Conservation (phyloP, 2,888 invertebrate genomes). For the Euplexia lucipara region DNA sequence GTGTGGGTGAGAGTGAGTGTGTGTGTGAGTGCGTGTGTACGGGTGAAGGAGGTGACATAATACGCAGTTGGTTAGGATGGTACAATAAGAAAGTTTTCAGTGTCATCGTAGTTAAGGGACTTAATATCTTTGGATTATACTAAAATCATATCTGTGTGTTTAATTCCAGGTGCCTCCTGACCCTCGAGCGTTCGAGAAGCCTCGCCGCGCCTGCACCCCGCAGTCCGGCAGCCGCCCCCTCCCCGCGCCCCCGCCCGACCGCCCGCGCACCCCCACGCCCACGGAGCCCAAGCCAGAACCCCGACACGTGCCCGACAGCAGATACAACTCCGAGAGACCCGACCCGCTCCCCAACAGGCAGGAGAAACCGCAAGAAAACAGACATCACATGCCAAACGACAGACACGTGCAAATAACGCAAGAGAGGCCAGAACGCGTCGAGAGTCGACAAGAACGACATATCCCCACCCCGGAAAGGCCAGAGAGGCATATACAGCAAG, state of each 20-base stretch:
- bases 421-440: conserved; percentile 50
- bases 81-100: no score
- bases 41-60: no score
- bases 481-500: conserved; percentile 47
- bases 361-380: conserved; percentile 52
- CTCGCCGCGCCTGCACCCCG: conserved; percentile 85
- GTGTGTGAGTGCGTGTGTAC: no score
- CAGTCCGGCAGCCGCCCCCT: conserved; percentile 86
- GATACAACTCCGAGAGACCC: conserved; percentile 52
- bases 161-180: conserved; percentile 84
- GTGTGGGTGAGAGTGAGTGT: no score
- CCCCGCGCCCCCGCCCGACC: conserved; percentile 84
- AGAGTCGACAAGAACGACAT: conserved; percentile 63
- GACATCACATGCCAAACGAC: conserved; percentile 55
- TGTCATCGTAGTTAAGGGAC: no score
- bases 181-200: conserved; percentile 87
- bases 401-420: conserved; percentile 52
- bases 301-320: conserved; percentile 53
- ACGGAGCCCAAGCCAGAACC: conserved; percentile 61
- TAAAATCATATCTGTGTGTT: neutral
- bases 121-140: no score
- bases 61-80: no score
- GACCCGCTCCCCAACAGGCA: conserved; percentile 49
- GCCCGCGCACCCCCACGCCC: conserved; percentile 64
- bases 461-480: conserved; percentile 55